Percentiles rank a stretch among this genome's conserved stretches.
These are phyloP conservation scores for Halesus radiatus DNA, from an alignment of 1,140 invertebrate species.

Conservation along the genomic window DNA sequence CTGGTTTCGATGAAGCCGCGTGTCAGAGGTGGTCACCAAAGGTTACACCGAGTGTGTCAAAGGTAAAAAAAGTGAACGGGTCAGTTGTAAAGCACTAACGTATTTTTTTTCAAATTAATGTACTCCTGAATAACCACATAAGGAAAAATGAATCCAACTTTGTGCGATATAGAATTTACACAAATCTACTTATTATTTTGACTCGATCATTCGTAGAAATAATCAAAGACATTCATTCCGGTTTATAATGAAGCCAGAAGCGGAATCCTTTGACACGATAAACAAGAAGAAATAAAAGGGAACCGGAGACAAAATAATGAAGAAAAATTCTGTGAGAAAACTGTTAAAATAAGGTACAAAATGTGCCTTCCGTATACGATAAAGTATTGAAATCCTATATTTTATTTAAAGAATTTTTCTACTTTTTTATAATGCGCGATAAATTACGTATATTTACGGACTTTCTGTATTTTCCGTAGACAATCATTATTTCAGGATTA, in stretches of 20 bases:
- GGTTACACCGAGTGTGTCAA: too few species aligned
- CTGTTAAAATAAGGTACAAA: slow-evolving; percentile 18
- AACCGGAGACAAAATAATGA: slow-evolving; percentile 26
- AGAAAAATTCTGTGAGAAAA: slow-evolving; percentile 25
- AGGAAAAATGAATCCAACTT: background rate
- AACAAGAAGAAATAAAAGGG: slow-evolving; percentile 29
- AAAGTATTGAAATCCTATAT: slow-evolving; percentile 3
- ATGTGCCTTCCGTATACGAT: too few species aligned
- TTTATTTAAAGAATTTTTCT: background rate
- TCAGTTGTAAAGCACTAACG: too few species aligned
- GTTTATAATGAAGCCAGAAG: slow-evolving; percentile 22
- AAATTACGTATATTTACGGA: too few species aligned
- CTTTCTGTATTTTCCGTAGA: too few species aligned
- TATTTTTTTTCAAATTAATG: too few species aligned
- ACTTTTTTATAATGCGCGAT: too few species aligned
- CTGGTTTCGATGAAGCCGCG: too few species aligned
- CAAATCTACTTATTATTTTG: slow-evolving; percentile 16
- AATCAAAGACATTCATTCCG: slow-evolving; percentile 34
- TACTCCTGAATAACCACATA: too few species aligned
- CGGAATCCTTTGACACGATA: slow-evolving; percentile 36
- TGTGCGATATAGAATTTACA: background rate
- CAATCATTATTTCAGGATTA: too few species aligned
- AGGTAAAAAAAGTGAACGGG: too few species aligned
- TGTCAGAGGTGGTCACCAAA: too few species aligned
- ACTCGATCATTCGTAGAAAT: slow-evolving; percentile 32